These are phyloP conservation scores for Ctenosaura bakeri DNA, from an alignment of 2,797 vertebrate genomes.

Conservation along the genomic window DNA sequence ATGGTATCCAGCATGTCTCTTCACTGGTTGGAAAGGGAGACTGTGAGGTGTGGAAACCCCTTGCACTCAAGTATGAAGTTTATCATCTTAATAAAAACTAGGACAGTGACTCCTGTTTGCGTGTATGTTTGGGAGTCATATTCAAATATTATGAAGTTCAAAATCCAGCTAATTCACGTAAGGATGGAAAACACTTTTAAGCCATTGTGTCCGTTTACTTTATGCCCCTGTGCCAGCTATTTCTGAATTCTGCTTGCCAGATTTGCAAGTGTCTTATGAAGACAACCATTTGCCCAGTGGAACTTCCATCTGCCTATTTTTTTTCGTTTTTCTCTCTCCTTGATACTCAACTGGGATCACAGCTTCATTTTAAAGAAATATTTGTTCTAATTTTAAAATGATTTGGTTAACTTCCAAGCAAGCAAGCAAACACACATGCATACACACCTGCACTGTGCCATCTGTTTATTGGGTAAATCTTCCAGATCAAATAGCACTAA, in stretches of 20 bases:
- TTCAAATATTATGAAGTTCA: background rate
- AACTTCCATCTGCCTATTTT: background rate
- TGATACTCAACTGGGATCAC: background rate
- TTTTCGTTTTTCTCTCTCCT: too few relatives aligned
- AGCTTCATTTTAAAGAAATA: background rate
- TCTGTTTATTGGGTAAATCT: background rate
- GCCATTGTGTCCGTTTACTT: background rate
- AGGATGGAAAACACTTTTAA: background rate
- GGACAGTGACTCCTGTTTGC: background rate
- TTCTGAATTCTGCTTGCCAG: background rate
- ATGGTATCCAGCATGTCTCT: background rate
- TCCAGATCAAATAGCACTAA: background rate
- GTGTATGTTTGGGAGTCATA: background rate
- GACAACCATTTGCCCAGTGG: background rate
- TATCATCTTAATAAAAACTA: background rate
- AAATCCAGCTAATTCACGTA: background rate
- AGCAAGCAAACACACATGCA: too few relatives aligned
- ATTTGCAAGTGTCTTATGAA: background rate
- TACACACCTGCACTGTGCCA: background rate
- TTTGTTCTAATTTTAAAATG: background rate
- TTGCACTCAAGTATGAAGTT: background rate
- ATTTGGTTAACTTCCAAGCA: background rate
- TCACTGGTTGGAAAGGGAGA: background rate
- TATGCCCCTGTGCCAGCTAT: background rate
- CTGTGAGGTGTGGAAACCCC: background rate